These are phyloP conservation scores for Sebastes hubbsi DNA, from an alignment of 2,797 vertebrate species.

Conservation along the genomic window DNA sequence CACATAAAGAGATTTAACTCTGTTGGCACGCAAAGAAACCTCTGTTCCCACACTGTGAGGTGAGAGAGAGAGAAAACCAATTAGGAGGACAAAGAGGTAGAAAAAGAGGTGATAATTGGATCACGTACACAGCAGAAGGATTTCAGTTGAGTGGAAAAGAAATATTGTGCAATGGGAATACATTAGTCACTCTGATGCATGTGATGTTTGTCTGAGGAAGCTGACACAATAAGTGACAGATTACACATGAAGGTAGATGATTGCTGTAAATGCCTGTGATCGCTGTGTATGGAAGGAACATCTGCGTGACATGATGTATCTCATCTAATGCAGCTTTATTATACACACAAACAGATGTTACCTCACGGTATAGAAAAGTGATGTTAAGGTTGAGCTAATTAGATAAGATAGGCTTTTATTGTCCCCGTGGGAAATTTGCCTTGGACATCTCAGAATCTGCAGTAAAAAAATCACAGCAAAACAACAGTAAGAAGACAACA, in stretches of 20 bases:
- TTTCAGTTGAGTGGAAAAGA: not conserved
- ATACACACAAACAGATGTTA: not conserved
- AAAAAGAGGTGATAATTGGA: slow-evolving; percentile 5
- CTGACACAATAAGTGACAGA: slow-evolving; percentile 55
- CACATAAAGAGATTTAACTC: not conserved
- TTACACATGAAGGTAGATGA: slow-evolving; percentile 58
- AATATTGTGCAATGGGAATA: not conserved
- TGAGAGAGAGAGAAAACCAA: not conserved
- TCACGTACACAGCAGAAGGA: not conserved
- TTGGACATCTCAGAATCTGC: too few species aligned
- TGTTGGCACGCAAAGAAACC: not conserved
- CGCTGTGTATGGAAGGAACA: not conserved
- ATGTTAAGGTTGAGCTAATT: not conserved
- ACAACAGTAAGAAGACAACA: too few species aligned
- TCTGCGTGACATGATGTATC: not conserved
- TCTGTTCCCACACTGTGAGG: not conserved
- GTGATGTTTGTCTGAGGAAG: slow-evolving; percentile 6
- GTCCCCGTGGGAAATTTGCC: too few species aligned
- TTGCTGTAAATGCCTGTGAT: slow-evolving; percentile 20
- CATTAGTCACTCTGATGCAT: not conserved
- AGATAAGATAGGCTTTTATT: too few species aligned
- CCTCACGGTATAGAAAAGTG: not conserved
- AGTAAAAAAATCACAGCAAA: too few species aligned
- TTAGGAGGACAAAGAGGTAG: not conserved
- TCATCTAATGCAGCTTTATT: not conserved